Base-by-base conservation (phyloP, 2,888 invertebrate genomes). In the Adela reaumurella region DNA sequence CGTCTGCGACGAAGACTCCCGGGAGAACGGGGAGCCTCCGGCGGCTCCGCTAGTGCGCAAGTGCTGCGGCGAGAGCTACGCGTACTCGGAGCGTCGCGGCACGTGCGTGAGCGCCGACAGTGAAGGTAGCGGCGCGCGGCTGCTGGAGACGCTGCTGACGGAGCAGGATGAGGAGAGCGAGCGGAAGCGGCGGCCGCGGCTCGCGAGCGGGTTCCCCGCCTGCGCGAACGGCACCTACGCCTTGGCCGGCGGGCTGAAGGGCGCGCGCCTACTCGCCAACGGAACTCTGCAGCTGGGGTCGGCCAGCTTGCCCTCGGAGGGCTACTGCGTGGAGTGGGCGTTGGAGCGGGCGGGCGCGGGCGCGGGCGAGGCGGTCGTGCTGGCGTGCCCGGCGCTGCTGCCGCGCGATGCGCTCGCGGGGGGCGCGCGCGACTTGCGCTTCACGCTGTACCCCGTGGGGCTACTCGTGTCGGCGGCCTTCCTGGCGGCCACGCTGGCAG, bases 391-490 rank as follows among this genome's bases (percentile, higher is more conserved):
- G 52, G 48, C 35, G 35, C 11, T 14, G 11, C 11, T 35, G 35
- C 11, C 35, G 35, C 11, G 54, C 51, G 54, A 56, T 29, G 50
- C 57, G 47, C 59, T 54, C 53, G 54, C 53, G 51, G 50, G 46
- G 56, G 50, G 55, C 61, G 58, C 68, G 50, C 20, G 62, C 46
- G 83, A 84, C 61, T 61, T 86, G 46, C 77, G 89, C 47, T 87
- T 89, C 69, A 83, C 84, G 47, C 70, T 92, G 56, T 90, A 91
- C 64, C 89, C 91, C 51, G 84, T 87, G 50, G 89, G 89, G 52
- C 79, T 92, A 63, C 85, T 91, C 50, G 83, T 93, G 58, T 91
- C 92, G 58, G 90, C 88, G 2, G 83, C 89, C 53, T 93, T 93
- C 77, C 77, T 93, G 66, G 86, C 88, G 42, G 89, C 90, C 17